A percentile compares a stretch with the other conserved stretches of the same genome.
Evolutionary conservation across 2,888 invertebrate species (phyloP).

Genomic region (Smittia aterrima): DNA sequence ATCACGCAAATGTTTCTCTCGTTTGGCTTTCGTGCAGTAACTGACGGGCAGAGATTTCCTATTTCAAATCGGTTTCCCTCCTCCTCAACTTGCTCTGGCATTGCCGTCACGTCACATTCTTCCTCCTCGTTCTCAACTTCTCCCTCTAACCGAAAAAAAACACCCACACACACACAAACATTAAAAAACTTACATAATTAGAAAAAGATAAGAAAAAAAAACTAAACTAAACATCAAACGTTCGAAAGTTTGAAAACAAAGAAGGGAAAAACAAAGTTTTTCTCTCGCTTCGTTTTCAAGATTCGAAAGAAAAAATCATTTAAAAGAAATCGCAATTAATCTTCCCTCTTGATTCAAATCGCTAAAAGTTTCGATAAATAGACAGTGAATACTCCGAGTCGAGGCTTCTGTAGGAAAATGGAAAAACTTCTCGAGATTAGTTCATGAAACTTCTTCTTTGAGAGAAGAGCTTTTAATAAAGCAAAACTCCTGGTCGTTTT

Average conservation of each 20-base stretch:
- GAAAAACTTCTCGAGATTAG: too few species aligned
- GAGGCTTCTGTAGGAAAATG: too few species aligned
- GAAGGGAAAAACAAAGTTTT: background rate
- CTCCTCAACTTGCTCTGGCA: background rate
- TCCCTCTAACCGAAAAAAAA: background rate
- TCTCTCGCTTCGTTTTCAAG: background rate
- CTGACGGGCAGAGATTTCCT: background rate
- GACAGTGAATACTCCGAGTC: too few species aligned
- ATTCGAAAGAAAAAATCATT: background rate
- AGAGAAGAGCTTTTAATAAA: too few species aligned
- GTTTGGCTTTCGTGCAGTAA: background rate
- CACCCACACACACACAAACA: background rate
- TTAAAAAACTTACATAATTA: background rate
- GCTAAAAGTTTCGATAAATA: too few species aligned
- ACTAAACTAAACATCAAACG: background rate
- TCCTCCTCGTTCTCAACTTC: background rate
- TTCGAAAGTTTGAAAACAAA: background rate
- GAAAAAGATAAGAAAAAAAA: background rate
- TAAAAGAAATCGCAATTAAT: background rate
- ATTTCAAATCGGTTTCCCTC: background rate
- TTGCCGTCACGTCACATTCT: background rate
- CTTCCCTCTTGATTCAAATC: conserved; percentile 3
- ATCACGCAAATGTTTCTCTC: background rate
- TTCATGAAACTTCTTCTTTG: too few species aligned
- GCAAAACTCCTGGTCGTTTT: too few species aligned